These are phyloP conservation scores for Cercocebus atys DNA, from an alignment of 2,113 vertebrate species.

Conservation along the genomic window DNA sequence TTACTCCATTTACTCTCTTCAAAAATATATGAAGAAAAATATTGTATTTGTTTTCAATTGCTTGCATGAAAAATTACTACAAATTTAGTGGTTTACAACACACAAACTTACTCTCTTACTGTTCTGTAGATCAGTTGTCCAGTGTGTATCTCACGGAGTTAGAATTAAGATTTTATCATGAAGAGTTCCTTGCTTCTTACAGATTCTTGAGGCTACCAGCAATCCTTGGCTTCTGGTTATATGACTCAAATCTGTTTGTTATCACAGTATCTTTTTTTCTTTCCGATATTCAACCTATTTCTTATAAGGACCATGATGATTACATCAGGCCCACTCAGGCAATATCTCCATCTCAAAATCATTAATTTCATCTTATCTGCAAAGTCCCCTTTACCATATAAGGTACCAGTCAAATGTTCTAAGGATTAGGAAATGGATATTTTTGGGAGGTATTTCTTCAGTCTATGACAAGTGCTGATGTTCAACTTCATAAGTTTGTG, in stretches of 20 bases:
- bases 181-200: accelerated
- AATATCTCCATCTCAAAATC: no score
- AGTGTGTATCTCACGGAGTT: no score
- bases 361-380: background rate
- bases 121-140: background rate
- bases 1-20: background rate
- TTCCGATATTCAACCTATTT: background rate
- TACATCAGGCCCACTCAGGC: background rate
- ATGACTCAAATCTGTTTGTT: background rate
- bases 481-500: background rate
- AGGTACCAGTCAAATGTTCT: background rate
- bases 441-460: background rate
- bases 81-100: background rate
- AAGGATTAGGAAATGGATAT: background rate
- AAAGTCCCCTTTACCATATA: background rate
- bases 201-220: background rate
- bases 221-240: background rate
- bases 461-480: background rate
- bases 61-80: background rate
- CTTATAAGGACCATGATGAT: background rate
- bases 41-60: background rate
- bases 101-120: background rate
- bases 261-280: background rate
- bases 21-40: background rate
- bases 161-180: background rate